Evolutionary conservation across 2,888 invertebrate genomes (phyloP).

Genomic region (Heliconius cydno): DNA sequence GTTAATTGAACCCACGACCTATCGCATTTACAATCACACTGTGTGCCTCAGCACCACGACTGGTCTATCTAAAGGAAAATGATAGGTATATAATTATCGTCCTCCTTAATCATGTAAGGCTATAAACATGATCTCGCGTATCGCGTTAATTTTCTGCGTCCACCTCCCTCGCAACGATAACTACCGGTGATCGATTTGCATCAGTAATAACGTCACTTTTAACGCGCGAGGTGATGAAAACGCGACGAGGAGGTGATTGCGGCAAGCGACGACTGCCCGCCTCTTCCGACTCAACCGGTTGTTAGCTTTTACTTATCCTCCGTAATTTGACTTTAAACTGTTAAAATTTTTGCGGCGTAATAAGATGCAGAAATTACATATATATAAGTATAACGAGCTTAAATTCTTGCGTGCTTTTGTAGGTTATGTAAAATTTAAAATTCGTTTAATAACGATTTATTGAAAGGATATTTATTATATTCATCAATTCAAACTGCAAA

Average conservation of each 20-base stretch:
- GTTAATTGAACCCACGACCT: no score
- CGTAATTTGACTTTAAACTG: conserved; percentile 26
- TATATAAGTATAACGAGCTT: neutral
- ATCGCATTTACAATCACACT: no score
- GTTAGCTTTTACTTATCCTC: conserved; percentile 61
- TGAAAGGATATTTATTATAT: conserved; percentile 43
- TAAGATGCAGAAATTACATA: neutral
- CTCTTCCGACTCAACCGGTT: conserved; percentile 76
- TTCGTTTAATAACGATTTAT: conserved; percentile 36
- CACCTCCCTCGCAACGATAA: conserved; percentile 77
- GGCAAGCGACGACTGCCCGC: conserved; percentile 65
- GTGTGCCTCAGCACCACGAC: no score
- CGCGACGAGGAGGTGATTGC: conserved; percentile 80
- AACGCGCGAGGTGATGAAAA: conserved; percentile 81
- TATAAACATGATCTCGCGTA: conserved; percentile 77
- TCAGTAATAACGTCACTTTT: conserved; percentile 82
- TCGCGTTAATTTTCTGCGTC: conserved; percentile 79
- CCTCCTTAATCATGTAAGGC: conserved; percentile 74
- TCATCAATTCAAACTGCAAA: conserved; percentile 51
- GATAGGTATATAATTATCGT: conserved; percentile 63
- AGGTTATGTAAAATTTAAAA: neutral
- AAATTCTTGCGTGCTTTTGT: neutral
- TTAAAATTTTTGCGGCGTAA: neutral
- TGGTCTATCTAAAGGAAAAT: no score
- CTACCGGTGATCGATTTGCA: conserved; percentile 82